These are phyloP conservation scores for Carposina sasakii DNA, from an alignment of 1,140 invertebrate genomes.

Conservation along the genomic window DNA sequence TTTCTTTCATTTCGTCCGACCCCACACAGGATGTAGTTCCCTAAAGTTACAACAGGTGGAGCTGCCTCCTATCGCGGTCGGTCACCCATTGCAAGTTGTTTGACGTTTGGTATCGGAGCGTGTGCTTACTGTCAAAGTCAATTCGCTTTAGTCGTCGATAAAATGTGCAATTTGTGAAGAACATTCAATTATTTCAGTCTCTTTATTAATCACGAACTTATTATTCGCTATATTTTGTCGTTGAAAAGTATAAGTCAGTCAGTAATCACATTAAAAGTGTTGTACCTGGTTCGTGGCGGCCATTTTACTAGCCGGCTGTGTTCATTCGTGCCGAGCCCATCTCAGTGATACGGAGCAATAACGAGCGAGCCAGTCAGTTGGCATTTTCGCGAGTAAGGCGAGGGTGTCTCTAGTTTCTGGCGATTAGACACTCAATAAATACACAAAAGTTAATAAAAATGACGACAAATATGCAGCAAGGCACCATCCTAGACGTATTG, in stretches of 20 bases:
- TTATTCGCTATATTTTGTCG: too few relatives aligned
- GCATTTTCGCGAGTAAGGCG: slow-evolving; percentile 67
- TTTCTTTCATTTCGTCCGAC: slow-evolving; percentile 49
- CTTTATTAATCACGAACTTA: too few relatives aligned
- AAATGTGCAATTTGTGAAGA: slow-evolving; percentile 39
- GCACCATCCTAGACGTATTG: slow-evolving; percentile 92
- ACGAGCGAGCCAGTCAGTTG: slow-evolving; percentile 66
- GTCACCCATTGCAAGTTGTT: slow-evolving; percentile 19
- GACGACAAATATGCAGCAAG: slow-evolving; percentile 88
- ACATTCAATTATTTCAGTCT: slow-evolving; percentile 37
- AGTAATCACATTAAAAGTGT: too few relatives aligned
- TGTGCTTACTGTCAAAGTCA: slow-evolving; percentile 50
- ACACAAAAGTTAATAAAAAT: slow-evolving; percentile 76
- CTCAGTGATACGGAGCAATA: slow-evolving; percentile 63
- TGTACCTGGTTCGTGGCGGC: slow-evolving; percentile 60
- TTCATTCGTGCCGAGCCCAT: slow-evolving; percentile 66
- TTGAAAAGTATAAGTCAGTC: too few relatives aligned
- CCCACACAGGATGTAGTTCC: too few relatives aligned
- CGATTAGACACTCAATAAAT: slow-evolving; percentile 58
- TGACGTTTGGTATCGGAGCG: slow-evolving; percentile 47
- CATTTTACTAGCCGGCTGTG: slow-evolving; percentile 71
- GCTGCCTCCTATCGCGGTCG: slow-evolving; percentile 46
- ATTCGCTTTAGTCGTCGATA: too few relatives aligned
- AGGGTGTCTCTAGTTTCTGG: slow-evolving; percentile 66
- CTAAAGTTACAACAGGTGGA: too few relatives aligned